phyloP scores from a whole-genome alignment of 2,113 vertebrate genomes.

The Nothocercus nigrocapillus region DNA sequence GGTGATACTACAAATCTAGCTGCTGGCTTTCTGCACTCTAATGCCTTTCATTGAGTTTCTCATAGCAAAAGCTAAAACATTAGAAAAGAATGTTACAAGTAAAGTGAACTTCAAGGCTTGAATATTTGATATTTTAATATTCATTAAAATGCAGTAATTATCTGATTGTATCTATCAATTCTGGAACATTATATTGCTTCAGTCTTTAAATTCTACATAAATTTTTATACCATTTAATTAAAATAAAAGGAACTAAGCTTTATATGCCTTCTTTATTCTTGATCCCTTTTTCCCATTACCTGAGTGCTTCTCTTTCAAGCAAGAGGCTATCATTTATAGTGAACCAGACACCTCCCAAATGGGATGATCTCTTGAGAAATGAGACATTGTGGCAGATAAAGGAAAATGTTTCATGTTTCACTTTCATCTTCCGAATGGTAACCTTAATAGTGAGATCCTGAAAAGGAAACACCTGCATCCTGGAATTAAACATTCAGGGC shows the following conservation, averaged over 20 bases:
- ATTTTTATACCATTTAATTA: conserved; percentile 36
- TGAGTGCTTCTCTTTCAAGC: not conserved
- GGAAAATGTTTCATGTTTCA: conserved; percentile 43
- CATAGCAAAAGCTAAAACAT: not conserved
- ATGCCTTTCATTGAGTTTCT: not conserved
- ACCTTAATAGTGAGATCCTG: conserved; percentile 56
- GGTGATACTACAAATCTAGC: not conserved
- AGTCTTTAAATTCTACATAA: not conserved
- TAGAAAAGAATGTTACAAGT: not conserved
- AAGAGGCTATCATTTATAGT: conserved; percentile 4
- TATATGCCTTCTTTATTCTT: not conserved
- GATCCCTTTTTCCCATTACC: not conserved
- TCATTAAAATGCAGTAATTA: conserved; percentile 38
- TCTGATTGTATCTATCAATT: conserved; percentile 60
- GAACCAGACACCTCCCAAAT: conserved; percentile 25
- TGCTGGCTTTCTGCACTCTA: not conserved
- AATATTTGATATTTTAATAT: conserved; percentile 26
- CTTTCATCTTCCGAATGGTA: conserved; percentile 64
- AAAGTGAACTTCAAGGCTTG: conserved; percentile 8
- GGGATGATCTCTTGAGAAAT: conserved; percentile 44
- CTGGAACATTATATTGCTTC: conserved; percentile 27
- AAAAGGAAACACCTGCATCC: conserved; percentile 65
- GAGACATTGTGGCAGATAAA: conserved; percentile 24
- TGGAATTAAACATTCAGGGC: conserved; percentile 49
- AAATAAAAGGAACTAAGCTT: not conserved